Evolutionary conservation across 2,113 vertebrate species (phyloP).

Genomic region (Myiopsitta monachus): DNA sequence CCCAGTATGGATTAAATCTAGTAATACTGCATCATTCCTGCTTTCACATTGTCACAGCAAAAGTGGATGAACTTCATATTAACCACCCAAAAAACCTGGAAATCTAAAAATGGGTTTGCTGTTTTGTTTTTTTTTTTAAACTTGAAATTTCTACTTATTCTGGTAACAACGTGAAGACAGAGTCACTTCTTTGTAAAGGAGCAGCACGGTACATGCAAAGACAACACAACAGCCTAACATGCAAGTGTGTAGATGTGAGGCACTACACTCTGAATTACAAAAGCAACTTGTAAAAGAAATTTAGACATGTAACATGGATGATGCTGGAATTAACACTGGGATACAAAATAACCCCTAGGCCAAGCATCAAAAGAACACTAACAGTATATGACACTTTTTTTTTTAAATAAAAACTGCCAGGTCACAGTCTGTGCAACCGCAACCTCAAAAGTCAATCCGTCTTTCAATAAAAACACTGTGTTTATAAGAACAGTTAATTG

Average conservation of each 20-base stretch:
- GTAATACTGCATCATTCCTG: neutral
- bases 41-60: neutral
- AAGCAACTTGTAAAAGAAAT: neutral
- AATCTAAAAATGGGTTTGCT: neutral
- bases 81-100: neutral
- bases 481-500: constrained; percentile 55
- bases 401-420: neutral
- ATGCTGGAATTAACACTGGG: rapidly evolving
- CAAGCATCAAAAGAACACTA: neutral
- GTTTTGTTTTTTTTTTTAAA: neutral
- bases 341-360: neutral
- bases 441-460: constrained; percentile 37
- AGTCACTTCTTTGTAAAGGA: neutral
- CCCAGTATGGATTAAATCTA: neutral
- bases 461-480: constrained; percentile 41
- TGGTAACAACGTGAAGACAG: neutral
- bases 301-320: neutral
- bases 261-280: neutral
- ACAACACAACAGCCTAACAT: neutral
- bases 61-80: neutral
- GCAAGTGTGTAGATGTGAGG: rapidly evolving
- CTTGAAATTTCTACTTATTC: neutral
- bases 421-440: neutral
- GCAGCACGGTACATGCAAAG: neutral
- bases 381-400: rapidly evolving